These are phyloP conservation scores for Pecten maximus DNA, from an alignment of 2,888 invertebrate species.

Conservation along the genomic window DNA sequence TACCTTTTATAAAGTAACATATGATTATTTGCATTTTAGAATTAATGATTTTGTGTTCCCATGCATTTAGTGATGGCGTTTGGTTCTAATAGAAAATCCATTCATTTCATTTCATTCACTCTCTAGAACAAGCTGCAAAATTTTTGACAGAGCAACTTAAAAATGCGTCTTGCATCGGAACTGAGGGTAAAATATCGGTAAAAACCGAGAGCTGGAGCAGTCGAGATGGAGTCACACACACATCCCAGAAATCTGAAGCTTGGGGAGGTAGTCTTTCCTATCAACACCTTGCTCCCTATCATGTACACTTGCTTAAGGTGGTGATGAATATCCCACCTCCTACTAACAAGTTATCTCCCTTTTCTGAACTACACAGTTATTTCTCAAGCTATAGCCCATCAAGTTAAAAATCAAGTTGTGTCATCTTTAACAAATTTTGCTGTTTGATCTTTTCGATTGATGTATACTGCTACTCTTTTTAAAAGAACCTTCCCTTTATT, in stretches of 20 bases:
- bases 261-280: conserved; percentile 76
- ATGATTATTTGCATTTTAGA: not conserved
- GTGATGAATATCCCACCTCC: not conserved
- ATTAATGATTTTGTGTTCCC: conserved; percentile 21
- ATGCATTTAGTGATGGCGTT: not conserved
- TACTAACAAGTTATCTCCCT: conserved; percentile 28
- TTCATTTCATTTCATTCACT: conserved; percentile 51
- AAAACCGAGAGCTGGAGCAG: conserved; percentile 79
- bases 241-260: conserved; percentile 75
- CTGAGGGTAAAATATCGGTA: conserved; percentile 75
- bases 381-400: not conserved
- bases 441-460: not conserved
- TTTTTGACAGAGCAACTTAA: conserved; percentile 70
- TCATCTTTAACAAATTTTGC: not conserved
- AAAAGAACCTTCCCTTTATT: not conserved
- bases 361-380: not conserved
- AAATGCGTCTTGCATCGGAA: conserved; percentile 65
- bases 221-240: conserved; percentile 71
- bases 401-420: not conserved
- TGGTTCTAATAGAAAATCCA: conserved; percentile 32
- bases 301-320: conserved; percentile 24
- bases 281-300: conserved; percentile 39
- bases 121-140: conserved; percentile 70
- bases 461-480: not conserved
- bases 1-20: not conserved